Percentiles rank a stretch among this genome's conserved stretches.
These are phyloP conservation scores for Homalodisca vitripennis DNA, from an alignment of 1,140 invertebrate genomes.

Conservation along the genomic window DNA sequence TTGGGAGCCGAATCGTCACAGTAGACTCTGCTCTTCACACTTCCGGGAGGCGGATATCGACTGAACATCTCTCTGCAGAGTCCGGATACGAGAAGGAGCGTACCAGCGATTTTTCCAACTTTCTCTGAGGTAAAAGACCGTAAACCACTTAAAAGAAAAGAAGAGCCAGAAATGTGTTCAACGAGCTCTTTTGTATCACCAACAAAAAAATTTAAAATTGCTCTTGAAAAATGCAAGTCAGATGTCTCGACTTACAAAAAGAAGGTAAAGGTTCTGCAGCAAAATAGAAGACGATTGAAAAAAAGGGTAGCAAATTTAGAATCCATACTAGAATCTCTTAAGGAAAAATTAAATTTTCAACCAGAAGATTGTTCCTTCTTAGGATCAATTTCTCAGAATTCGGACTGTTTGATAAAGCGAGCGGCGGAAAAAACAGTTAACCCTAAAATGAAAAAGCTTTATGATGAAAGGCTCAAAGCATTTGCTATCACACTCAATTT, in stretches of 20 bases:
- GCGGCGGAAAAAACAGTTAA: constrained; percentile 17
- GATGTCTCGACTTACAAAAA: constrained; percentile 22
- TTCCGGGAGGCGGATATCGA: constrained; percentile 35
- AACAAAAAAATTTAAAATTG: too few relatives aligned
- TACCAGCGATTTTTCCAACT: constrained; percentile 32
- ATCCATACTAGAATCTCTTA: constrained; percentile 5
- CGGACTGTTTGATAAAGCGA: constrained; percentile 26
- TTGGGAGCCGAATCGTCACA: constrained; percentile 24
- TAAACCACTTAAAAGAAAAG: too few relatives aligned
- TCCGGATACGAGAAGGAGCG: constrained; percentile 32
- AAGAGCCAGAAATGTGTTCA: too few relatives aligned
- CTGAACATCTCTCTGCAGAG: constrained; percentile 25
- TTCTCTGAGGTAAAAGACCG: constrained; percentile 32
- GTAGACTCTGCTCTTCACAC: constrained; percentile 31
- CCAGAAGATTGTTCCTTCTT: constrained; percentile 26
- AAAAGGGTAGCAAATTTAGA: constrained; percentile 26
- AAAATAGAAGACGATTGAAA: constrained; percentile 13
- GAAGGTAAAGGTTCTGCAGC: constrained; percentile 18
- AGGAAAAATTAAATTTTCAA: constrained; percentile 28
- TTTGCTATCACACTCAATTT: constrained; percentile 49
- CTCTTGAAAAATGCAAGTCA: too few relatives aligned
- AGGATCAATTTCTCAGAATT: constrained; percentile 20
- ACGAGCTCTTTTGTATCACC: too few relatives aligned
- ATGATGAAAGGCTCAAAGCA: constrained; percentile 24
- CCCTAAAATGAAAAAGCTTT: constrained; percentile 31